Evolutionary conservation across 2,113 vertebrate genomes (phyloP).

Genomic region (Calidris pygmaea): DNA sequence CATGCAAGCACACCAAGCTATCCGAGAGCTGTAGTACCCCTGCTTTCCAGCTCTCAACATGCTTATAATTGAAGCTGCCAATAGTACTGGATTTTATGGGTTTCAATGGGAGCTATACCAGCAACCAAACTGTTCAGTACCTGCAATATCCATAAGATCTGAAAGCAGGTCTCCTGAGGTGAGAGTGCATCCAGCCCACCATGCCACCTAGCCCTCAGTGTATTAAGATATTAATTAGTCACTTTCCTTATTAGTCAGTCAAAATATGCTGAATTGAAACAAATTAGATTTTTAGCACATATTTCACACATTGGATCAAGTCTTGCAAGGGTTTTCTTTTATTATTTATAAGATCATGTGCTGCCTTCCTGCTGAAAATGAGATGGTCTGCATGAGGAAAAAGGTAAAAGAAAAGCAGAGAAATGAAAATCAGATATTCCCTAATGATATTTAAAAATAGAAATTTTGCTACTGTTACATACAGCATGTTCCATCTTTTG

Average conservation of each 20-base stretch:
- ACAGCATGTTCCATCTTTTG: slow-evolving; percentile 89
- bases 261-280: slow-evolving; percentile 79
- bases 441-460: slow-evolving; percentile 94
- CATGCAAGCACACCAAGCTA: background rate
- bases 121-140: background rate
- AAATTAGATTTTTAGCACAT: slow-evolving; percentile 84
- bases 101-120: background rate
- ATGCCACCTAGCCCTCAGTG: slow-evolving; percentile 50
- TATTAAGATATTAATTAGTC: slow-evolving; percentile 80
- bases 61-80: background rate
- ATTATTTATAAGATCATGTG: slow-evolving; percentile 84
- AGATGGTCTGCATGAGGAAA: slow-evolving; percentile 85
- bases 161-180: slow-evolving; percentile 55
- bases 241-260: slow-evolving; percentile 78
- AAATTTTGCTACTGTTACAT: slow-evolving; percentile 86
- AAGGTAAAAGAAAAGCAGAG: slow-evolving; percentile 86
- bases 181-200: slow-evolving; percentile 33
- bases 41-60: background rate
- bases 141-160: slow-evolving; percentile 2
- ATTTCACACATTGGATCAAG: slow-evolving; percentile 79
- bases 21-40: background rate
- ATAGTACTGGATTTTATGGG: background rate
- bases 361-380: slow-evolving; percentile 81
- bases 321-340: slow-evolving; percentile 81
- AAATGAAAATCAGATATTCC: slow-evolving; percentile 88